phyloP scores from a whole-genome alignment of 2,797 vertebrate species.

The Sarcophilus harrisii region DNA sequence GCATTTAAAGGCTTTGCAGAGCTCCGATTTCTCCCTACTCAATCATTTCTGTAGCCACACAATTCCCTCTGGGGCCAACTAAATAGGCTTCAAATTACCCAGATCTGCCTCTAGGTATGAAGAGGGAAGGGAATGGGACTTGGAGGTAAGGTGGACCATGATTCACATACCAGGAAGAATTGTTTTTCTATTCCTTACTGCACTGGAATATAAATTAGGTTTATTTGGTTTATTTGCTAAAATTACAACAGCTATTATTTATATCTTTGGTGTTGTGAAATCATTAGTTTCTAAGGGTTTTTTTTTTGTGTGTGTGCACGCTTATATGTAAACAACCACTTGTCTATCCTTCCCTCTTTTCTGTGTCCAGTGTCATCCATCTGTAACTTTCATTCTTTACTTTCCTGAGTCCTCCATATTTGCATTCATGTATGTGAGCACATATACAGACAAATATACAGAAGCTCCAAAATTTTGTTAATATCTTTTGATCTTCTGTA shows the following conservation, averaged over 20 bases:
- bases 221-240: neutral
- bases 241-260: neutral
- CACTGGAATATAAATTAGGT: neutral
- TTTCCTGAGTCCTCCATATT: neutral
- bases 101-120: neutral
- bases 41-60: neutral
- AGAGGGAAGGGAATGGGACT: neutral
- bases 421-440: neutral
- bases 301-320: neutral
- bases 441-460: neutral
- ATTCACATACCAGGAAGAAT: neutral
- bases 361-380: neutral
- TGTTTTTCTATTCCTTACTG: neutral
- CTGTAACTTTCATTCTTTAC: neutral
- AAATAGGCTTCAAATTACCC: neutral
- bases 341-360: neutral
- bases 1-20: neutral
- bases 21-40: neutral
- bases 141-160: neutral
- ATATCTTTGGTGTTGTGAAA: neutral
- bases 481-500: neutral
- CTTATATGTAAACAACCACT: neutral
- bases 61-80: neutral
- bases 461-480: neutral
- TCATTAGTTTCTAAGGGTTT: neutral